phyloP scores from a whole-genome alignment of 30 jellyfish, hydroid and myxozoan species.

The Cassiopea xamachana region DNA sequence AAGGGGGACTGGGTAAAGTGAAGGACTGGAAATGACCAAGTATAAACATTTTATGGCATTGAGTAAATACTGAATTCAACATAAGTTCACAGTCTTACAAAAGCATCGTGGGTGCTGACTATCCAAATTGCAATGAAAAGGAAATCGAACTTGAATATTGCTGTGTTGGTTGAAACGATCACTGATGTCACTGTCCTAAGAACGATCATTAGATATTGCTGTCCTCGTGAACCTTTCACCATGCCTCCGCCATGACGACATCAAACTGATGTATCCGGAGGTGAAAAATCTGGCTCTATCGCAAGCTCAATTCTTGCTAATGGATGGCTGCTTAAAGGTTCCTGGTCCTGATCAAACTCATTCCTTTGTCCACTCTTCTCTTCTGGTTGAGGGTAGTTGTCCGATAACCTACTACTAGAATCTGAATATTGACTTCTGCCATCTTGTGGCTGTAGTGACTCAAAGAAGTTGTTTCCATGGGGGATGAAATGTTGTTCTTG shows the following conservation, averaged over 20 bases:
- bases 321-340: neutral
- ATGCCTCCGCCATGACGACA: constrained; percentile 75
- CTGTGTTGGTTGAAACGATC: constrained; percentile 84
- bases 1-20: no score
- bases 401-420: neutral
- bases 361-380: neutral
- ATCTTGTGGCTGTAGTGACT: neutral
- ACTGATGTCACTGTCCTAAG: constrained; percentile 90
- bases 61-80: no score
- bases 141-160: constrained; percentile 81
- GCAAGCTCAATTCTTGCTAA: constrained; percentile 60
- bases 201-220: constrained; percentile 19
- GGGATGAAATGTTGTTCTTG: constrained; percentile 17
- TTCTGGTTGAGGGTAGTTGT: neutral
- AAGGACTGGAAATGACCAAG: no score
- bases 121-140: neutral
- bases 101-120: neutral
- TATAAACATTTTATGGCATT: no score
- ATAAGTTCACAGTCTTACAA: no score
- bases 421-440: constrained; percentile 8
- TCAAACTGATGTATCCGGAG: constrained; percentile 14
- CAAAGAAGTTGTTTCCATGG: constrained; percentile 35
- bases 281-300: constrained; percentile 85
- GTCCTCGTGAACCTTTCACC: constrained; percentile 2
- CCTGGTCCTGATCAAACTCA: neutral